Conservation (phyloP, 2,113 vertebrate genomes). For the Castor canadensis region DNA sequence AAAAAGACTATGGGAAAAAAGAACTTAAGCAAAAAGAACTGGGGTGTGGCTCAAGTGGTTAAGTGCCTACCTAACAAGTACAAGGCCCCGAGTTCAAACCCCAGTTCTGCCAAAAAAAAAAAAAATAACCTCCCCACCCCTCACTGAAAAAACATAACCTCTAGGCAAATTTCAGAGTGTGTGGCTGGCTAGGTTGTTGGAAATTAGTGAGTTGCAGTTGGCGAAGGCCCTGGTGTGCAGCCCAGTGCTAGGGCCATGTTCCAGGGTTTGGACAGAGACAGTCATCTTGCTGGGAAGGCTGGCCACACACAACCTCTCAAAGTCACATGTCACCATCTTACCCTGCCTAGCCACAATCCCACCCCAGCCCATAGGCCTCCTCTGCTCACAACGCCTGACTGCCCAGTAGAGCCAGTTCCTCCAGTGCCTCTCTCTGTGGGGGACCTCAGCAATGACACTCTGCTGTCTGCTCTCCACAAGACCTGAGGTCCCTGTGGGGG, state of each 20-base stretch:
- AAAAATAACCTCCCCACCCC: no score
- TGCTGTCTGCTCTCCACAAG: not conserved
- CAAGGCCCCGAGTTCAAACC: no score
- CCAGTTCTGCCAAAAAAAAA: no score
- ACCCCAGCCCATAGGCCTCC: not conserved
- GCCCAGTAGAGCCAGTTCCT: not conserved
- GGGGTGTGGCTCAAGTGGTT: no score
- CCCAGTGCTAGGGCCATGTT: no score
- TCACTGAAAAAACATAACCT: not conserved
- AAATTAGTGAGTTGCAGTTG: not conserved
- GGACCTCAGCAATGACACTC: not conserved
- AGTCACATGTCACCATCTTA: not conserved
- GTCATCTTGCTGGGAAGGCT: not conserved
- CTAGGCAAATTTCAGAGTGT: not conserved
- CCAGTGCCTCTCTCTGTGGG: not conserved
- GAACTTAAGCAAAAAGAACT: no score
- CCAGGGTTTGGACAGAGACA: not conserved
- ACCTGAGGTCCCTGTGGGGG: not conserved
- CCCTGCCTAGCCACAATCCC: no score
- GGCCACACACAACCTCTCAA: not conserved
- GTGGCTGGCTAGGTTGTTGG: not conserved
- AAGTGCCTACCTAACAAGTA: no score
- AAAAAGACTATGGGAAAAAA: no score
- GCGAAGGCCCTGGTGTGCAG: fast-evolving
- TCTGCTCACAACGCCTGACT: not conserved